Conservation (phyloP, 2,113 vertebrate species). For the Stigmatopora nigra region DNA sequence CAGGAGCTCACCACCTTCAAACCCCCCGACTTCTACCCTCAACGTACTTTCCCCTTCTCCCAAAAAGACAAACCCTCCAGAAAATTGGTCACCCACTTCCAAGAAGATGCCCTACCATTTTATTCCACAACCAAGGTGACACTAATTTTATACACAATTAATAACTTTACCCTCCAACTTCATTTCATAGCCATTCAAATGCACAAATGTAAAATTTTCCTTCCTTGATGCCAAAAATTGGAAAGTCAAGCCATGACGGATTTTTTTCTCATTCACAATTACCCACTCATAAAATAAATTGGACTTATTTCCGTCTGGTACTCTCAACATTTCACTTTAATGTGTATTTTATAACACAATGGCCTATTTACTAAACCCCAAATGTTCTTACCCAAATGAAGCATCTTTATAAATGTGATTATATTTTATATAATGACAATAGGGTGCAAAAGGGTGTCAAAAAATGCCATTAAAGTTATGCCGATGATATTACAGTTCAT, state of each 20-base stretch:
- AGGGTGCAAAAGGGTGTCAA: background rate
- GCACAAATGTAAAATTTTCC: conserved; percentile 13
- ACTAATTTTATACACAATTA: background rate
- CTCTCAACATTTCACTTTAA: conserved; percentile 2
- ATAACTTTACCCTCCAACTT: background rate
- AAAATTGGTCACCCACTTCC: conserved; percentile 26
- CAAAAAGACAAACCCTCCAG: conserved; percentile 25
- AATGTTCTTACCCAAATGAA: background rate
- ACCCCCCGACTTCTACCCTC: background rate
- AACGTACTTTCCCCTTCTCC: conserved; percentile 8
- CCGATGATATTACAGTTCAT: conserved; percentile 4
- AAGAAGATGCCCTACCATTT: conserved; percentile 31
- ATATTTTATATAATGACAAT: conserved; percentile 33
- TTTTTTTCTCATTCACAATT: conserved; percentile 3
- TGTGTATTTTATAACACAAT: background rate
- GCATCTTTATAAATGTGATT: conserved; percentile 33
- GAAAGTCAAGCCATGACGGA: conserved; percentile 9
- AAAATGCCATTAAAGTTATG: conserved; percentile 13
- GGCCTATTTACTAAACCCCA: conserved; percentile 14
- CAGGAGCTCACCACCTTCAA: conserved; percentile 34
- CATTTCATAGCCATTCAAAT: background rate
- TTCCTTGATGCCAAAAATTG: conserved; percentile 21
- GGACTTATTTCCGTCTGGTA: conserved; percentile 8
- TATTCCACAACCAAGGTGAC: background rate
- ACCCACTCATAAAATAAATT: conserved; percentile 2